Percentiles rank a stretch among this genome's conserved stretches.
Evolutionary conservation across 2,888 invertebrate species (phyloP).

Genomic region (Metacarcinus magister): DNA sequence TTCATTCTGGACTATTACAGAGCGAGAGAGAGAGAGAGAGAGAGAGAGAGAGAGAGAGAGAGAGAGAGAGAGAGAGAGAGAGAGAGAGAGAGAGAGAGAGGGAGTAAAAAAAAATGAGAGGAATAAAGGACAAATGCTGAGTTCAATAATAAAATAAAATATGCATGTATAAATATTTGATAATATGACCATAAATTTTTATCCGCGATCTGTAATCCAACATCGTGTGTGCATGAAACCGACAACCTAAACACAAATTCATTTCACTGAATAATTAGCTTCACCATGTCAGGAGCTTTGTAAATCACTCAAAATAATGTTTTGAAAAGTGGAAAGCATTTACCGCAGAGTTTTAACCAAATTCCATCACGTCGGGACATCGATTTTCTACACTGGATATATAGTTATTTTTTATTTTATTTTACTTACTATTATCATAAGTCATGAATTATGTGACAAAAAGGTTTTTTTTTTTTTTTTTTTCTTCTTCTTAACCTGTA

Average conservation of each 20-base stretch:
- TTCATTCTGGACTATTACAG: background rate
- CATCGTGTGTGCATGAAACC: background rate
- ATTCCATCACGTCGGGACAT: background rate
- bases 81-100: conserved; percentile 52
- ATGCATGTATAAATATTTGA: no score
- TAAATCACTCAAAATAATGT: background rate
- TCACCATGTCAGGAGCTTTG: background rate
- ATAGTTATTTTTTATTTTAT: no score
- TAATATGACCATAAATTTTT: no score
- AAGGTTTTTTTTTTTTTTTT: no score
- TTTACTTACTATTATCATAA: no score
- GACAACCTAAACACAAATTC: background rate
- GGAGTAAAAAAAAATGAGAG: background rate
- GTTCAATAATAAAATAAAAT: background rate
- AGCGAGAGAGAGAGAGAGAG: conserved; percentile 49
- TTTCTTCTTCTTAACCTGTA: no score
- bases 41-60: conserved; percentile 39
- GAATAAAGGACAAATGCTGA: background rate
- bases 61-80: conserved; percentile 34
- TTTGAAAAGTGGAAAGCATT: background rate
- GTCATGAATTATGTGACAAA: no score
- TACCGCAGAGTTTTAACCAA: background rate
- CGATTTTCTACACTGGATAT: no score
- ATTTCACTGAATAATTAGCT: background rate
- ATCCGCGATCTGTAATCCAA: background rate